Evolutionary conservation across 2,797 vertebrate genomes (phyloP).

Genomic region (Eulemur rubriventer): DNA sequence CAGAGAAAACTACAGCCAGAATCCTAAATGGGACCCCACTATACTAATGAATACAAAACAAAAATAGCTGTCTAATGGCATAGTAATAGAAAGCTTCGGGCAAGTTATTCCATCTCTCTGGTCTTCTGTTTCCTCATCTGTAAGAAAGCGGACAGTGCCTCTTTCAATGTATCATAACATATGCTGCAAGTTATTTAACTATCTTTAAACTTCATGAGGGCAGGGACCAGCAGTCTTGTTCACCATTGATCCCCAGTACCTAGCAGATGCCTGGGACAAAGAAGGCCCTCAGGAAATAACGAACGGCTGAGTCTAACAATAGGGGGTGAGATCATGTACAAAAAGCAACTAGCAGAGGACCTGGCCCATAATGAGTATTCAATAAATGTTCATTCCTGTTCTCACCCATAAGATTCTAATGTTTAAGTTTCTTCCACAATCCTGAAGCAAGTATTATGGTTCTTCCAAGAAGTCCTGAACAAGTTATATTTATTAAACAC

Average conservation of each 20-base stretch:
- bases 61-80: background rate
- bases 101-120: background rate
- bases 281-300: background rate
- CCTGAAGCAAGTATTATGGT: background rate
- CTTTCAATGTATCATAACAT: background rate
- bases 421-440: background rate
- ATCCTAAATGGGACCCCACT: background rate
- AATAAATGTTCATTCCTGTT: background rate
- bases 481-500: background rate
- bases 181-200: background rate
- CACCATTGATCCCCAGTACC: background rate
- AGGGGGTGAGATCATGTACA: background rate
- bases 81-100: background rate
- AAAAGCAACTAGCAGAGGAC: background rate
- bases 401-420: background rate
- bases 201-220: background rate
- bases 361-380: background rate
- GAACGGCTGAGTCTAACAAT: background rate
- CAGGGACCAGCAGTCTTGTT: background rate
- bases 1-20: background rate
- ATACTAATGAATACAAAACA: background rate
- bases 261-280: background rate
- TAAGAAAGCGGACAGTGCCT: background rate
- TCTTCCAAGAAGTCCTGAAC: background rate
- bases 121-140: background rate